phyloP scores from a whole-genome alignment of 2,113 vertebrate species.

The Cinclus cinclus region DNA sequence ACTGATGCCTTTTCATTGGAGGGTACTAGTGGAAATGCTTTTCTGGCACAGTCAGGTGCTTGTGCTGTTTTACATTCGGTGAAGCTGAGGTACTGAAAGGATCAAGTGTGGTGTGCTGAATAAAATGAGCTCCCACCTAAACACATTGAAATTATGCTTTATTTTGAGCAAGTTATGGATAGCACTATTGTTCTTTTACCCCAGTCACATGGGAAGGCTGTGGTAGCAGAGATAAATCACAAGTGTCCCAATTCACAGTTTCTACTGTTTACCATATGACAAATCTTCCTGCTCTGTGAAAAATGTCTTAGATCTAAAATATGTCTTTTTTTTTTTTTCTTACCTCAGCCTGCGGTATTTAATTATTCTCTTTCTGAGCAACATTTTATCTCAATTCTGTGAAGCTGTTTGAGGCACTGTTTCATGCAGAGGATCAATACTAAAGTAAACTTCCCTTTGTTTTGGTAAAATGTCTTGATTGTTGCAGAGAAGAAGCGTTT shows the following conservation, averaged over 20 bases:
- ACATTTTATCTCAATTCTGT: not conserved
- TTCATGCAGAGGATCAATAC: not conserved
- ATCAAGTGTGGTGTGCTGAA: not conserved
- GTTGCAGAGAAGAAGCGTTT: not conserved
- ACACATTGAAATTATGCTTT: not conserved
- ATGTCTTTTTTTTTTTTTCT: not conserved
- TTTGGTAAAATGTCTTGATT: not conserved
- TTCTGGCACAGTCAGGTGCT: not conserved
- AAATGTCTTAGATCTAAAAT: not conserved
- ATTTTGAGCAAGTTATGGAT: not conserved
- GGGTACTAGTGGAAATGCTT: not conserved
- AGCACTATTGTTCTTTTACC: not conserved
- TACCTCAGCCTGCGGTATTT: not conserved
- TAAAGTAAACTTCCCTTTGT: not conserved
- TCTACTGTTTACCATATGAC: not conserved
- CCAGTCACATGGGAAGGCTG: not conserved
- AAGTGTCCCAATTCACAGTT: not conserved
- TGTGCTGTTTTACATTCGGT: not conserved
- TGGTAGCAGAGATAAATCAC: constrained; percentile 5
- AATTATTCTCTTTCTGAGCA: not conserved
- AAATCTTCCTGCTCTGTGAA: not conserved
- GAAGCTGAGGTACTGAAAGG: not conserved
- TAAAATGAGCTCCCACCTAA: not conserved
- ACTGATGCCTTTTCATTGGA: not conserved
- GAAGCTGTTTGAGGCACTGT: not conserved